phyloP scores from a whole-genome alignment of 2,888 invertebrate genomes.

The Yponomeuta evonymella region DNA sequence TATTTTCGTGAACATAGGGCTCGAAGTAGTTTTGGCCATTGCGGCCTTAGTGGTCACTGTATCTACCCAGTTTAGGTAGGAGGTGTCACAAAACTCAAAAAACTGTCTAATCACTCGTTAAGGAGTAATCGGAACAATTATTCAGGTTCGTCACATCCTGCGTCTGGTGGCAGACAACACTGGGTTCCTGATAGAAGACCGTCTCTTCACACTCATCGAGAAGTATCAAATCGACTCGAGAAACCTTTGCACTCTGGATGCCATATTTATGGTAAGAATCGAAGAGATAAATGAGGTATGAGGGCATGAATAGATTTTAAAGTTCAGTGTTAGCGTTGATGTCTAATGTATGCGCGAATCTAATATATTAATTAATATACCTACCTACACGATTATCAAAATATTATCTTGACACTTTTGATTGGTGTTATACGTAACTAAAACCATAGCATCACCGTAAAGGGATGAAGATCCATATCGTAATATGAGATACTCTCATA shows the following conservation, averaged over 20 bases:
- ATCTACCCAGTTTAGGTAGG: too few species aligned
- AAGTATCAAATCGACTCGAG: slow-evolving; percentile 79
- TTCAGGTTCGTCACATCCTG: slow-evolving; percentile 77
- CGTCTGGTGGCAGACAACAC: slow-evolving; percentile 81
- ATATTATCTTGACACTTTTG: too few species aligned
- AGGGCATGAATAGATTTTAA: too few species aligned
- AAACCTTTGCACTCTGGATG: slow-evolving; percentile 83
- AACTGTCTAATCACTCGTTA: neutral
- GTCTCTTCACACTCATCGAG: slow-evolving; percentile 78
- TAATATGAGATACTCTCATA: too few species aligned
- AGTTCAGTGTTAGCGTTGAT: too few species aligned
- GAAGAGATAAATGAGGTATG: neutral
- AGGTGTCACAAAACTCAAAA: too few species aligned
- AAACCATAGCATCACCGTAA: too few species aligned
- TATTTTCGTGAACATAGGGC: neutral
- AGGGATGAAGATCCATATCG: too few species aligned
- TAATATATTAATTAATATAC: slow-evolving; percentile 50
- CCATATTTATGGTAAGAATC: slow-evolving; percentile 80
- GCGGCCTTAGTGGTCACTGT: too few species aligned
- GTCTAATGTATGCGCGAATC: too few species aligned
- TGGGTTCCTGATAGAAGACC: slow-evolving; percentile 84
- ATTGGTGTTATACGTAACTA: too few species aligned
- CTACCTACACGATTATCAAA: slow-evolving; percentile 56
- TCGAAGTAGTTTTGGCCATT: neutral
- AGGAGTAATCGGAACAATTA: neutral